Evolutionary conservation across 1,140 invertebrate genomes (phyloP), one percentile per base, ranked within the genome.

Genomic region (Brachionus rotundiformis): DNA sequence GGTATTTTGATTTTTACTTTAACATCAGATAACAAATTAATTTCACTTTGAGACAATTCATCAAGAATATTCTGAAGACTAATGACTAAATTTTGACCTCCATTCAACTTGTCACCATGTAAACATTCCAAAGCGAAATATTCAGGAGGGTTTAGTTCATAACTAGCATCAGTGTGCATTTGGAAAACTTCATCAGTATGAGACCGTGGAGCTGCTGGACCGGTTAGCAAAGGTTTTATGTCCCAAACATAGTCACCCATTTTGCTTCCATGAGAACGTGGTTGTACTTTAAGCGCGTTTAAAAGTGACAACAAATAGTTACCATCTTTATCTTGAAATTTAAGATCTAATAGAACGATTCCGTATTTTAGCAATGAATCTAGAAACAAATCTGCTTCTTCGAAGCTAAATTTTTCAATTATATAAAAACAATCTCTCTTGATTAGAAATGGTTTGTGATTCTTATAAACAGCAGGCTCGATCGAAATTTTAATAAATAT

Each of bases 161-260:
- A 81, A 31, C 54, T 63, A 13, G 54, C 54, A 49, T 81, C 79
- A 0, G 79, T 65, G 16, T 81, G 79, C 29, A 63, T 29, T 81
- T 33, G 11, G 33, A 81, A 81, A 31, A 19, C 27, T 5, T 68
- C 63, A 44, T 33, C 29, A 2, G 79, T 81, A 31, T 81, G 79
- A 25, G 79, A 81, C n/a, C 33, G 29, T 27, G 79, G 23, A 11
- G 11, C 25, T n/a, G 11, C 4, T 10, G 16, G 3, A 19, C 7
- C 19, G 6, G 10, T 19, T 2, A 6, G 1, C 6, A 33, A 11
- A 1, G 76, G 76, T 54, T 41, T 54, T 33, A 79, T 41, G 27
- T 79, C 16, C 76, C 76, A 79, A 7, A 79, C 4, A 79, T 36
- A 79, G 25, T 79, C 76, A 31, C 11, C 6, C 10, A 10, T 11